phyloP scores from a whole-genome alignment of 2,113 vertebrate genomes.

The Varanus salvator region DNA sequence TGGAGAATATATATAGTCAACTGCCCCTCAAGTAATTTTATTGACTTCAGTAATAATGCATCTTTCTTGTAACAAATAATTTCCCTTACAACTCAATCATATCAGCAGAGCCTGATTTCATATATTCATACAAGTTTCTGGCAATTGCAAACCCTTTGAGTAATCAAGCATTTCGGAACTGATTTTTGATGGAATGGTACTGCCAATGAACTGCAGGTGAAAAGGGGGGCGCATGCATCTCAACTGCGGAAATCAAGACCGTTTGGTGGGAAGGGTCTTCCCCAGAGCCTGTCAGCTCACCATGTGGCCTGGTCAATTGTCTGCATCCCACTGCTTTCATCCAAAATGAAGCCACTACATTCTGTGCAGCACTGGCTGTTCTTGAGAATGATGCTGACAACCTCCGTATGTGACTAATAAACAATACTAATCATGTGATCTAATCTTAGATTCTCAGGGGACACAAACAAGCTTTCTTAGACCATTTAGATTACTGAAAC shows the following conservation, averaged over 20 bases:
- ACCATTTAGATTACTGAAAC: conserved; percentile 50
- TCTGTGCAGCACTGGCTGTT: conserved; percentile 19
- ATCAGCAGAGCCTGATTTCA: background rate
- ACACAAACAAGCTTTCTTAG: conserved; percentile 12
- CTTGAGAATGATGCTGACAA: conserved; percentile 39
- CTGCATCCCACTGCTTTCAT: too few species aligned
- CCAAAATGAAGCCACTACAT: background rate
- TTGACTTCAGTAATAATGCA: background rate
- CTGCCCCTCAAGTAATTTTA: background rate
- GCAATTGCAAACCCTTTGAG: background rate
- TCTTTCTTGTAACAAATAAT: background rate
- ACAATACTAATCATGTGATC: conserved; percentile 37
- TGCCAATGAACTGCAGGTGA: background rate
- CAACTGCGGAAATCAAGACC: too few species aligned
- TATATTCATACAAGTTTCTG: background rate
- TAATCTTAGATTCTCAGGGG: background rate
- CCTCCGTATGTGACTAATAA: conserved; percentile 29
- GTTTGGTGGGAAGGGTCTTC: too few species aligned
- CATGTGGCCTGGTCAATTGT: too few species aligned
- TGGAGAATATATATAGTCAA: background rate
- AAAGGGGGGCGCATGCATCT: background rate
- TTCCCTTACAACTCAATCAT: background rate
- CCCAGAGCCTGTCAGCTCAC: background rate
- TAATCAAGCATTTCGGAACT: background rate
- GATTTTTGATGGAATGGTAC: background rate